These are phyloP conservation scores for Calliphora vicina DNA, from an alignment of 1,140 invertebrate genomes.

Conservation along the genomic window DNA sequence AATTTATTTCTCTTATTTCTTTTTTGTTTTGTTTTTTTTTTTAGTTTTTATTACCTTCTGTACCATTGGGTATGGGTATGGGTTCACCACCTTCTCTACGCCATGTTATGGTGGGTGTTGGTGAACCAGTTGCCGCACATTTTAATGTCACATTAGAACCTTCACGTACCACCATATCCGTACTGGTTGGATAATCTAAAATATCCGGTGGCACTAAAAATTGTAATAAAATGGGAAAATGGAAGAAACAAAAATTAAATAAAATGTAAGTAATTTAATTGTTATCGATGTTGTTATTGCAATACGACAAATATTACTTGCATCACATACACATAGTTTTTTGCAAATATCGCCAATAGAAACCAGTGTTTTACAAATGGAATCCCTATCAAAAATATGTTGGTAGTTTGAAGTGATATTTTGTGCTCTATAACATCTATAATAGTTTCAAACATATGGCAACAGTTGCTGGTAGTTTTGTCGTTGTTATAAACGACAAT, in stretches of 20 bases:
- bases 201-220: conserved; percentile 85
- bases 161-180: conserved; percentile 86
- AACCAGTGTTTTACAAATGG: no score
- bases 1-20: no score
- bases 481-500: neutral
- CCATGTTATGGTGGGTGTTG: conserved; percentile 83
- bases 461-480: neutral
- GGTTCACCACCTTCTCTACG: conserved; percentile 78
- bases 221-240: no score
- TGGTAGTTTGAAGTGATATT: neutral
- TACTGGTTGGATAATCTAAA: conserved; percentile 82
- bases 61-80: conserved; percentile 70
- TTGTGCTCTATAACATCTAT: neutral
- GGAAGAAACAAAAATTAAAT: conserved; percentile 34
- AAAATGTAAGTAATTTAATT: conserved; percentile 22
- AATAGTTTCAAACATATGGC: neutral
- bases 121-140: conserved; percentile 83
- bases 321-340: neutral
- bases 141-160: conserved; percentile 83
- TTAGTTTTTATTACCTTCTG: conserved; percentile 69
- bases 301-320: neutral
- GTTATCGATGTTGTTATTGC: conserved; percentile 22
- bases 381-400: no score
- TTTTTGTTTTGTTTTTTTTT: no score
- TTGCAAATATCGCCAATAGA: neutral